A percentile compares a stretch with the other conserved stretches of the same genome.
Conservation (phyloP, 2,888 invertebrate species). For the Athalia rosae region DNA sequence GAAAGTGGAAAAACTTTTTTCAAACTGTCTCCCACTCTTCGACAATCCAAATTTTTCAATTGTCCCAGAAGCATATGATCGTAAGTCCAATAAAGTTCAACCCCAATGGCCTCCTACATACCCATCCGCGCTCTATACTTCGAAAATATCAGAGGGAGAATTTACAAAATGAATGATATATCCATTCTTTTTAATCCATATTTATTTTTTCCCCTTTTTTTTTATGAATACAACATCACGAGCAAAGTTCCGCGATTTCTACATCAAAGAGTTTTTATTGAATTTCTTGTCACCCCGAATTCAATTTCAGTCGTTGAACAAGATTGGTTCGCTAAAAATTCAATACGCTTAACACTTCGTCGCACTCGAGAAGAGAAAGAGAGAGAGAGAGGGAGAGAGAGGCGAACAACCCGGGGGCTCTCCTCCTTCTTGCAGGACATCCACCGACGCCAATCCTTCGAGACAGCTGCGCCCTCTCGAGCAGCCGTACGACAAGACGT, state of each 20-base stretch:
- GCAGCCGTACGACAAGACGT: background rate
- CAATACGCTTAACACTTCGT: conserved; percentile 43
- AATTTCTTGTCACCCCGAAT: conserved; percentile 42
- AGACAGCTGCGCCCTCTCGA: conserved; percentile 11
- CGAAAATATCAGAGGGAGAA: background rate
- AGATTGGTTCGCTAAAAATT: conserved; percentile 44
- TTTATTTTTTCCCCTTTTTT: background rate
- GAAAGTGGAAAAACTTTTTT: too few relatives aligned
- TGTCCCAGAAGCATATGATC: too few relatives aligned
- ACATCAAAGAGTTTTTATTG: conserved; percentile 43
- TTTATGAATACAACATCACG: conserved; percentile 32
- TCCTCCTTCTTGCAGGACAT: background rate
- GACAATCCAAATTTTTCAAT: too few relatives aligned
- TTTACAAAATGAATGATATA: background rate
- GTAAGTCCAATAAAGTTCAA: too few relatives aligned
- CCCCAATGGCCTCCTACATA: too few relatives aligned
- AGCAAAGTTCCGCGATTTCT: conserved; percentile 32
- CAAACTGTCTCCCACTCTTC: too few relatives aligned
- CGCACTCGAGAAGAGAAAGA: conserved; percentile 32
- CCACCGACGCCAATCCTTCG: conserved; percentile 9
- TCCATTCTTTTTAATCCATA: background rate
- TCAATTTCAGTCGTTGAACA: conserved; percentile 43
- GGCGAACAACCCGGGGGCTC: background rate
- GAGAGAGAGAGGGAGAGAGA: background rate
- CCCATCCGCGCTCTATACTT: background rate